Conservation (phyloP, 2,113 vertebrate species). For the Propithecus coquereli region DNA sequence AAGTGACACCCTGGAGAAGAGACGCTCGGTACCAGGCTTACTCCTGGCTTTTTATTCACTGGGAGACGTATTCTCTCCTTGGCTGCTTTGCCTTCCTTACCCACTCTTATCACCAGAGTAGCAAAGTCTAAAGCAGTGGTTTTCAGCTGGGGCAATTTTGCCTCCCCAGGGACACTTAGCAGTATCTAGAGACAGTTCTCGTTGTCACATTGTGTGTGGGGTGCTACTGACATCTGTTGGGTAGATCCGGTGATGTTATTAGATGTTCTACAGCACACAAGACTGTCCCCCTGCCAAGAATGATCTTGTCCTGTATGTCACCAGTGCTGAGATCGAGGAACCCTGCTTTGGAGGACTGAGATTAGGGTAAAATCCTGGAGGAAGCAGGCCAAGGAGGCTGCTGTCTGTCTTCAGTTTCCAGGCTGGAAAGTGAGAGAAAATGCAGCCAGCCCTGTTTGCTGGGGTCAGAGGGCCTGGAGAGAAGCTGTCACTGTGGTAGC, state of each 20-base stretch:
- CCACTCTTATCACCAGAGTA: no score
- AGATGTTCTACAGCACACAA: not conserved
- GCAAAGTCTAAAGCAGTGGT: no score
- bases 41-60: no score
- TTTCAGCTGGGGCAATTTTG: not conserved
- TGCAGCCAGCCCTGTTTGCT: not conserved
- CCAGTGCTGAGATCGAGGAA: rapidly evolving
- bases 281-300: not conserved
- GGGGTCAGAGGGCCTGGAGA: not conserved
- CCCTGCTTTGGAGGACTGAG: not conserved
- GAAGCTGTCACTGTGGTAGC: rapidly evolving
- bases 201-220: not conserved
- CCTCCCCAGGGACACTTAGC: not conserved
- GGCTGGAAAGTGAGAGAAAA: not conserved
- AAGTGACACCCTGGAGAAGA: not conserved
- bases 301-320: not conserved
- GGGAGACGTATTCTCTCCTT: not conserved
- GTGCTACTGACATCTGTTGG: not conserved
- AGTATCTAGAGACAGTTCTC: not conserved
- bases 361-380: not conserved
- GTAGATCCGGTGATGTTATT: not conserved
- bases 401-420: not conserved
- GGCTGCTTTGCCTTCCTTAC: no score
- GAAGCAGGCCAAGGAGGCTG: not conserved
- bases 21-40: no score